These are phyloP conservation scores for Pachyuromys duprasi DNA, from an alignment of 2,797 vertebrate genomes.

Conservation along the genomic window DNA sequence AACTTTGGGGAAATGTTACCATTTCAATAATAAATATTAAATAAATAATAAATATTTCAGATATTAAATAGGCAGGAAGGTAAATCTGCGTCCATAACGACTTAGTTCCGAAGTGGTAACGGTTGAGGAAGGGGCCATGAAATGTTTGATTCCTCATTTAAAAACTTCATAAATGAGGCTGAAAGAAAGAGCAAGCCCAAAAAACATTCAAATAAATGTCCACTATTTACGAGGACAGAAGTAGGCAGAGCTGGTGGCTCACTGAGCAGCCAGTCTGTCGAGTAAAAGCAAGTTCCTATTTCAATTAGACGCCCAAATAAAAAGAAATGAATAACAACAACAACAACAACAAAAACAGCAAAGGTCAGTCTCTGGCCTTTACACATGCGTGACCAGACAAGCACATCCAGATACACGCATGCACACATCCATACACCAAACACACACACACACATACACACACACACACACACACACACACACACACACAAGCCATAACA, in stretches of 20 bases:
- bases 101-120: background rate
- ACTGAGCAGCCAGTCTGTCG: background rate
- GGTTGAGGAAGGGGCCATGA: slow-evolving; percentile 5
- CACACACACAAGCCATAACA: background rate
- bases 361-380: background rate
- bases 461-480: background rate
- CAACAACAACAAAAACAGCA: background rate
- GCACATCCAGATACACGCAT: background rate
- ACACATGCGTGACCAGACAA: background rate
- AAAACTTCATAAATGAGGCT: background rate
- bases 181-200: slow-evolving; percentile 26
- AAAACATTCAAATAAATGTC: background rate
- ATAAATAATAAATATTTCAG: slow-evolving; percentile 16
- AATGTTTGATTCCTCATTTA: background rate
- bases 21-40: background rate
- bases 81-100: slow-evolving; percentile 9
- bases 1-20: background rate
- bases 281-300: background rate
- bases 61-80: slow-evolving; percentile 15
- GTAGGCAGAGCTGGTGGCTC: background rate
- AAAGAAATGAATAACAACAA: background rate
- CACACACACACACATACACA: background rate
- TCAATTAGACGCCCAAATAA: background rate
- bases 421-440: background rate
- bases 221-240: background rate